These are phyloP conservation scores for Aplodontia rufa DNA, from an alignment of 2,113 vertebrate species.

Conservation along the genomic window DNA sequence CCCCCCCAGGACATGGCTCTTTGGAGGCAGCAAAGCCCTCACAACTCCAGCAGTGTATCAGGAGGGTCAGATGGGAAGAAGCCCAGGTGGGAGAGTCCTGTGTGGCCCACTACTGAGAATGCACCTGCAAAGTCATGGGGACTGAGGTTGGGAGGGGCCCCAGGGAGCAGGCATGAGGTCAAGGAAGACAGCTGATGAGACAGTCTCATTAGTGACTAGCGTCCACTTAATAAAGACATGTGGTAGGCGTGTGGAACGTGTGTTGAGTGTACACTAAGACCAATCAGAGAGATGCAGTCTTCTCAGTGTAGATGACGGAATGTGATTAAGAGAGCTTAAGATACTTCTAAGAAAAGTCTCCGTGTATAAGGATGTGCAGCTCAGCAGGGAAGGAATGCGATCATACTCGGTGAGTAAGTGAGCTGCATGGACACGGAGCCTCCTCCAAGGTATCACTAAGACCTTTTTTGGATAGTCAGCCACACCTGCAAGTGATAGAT, in stretches of 20 bases:
- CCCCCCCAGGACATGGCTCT: neutral
- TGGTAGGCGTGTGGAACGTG: neutral
- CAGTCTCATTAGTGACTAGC: neutral
- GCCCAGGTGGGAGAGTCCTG: neutral
- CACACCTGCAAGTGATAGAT: neutral
- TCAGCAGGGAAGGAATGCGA: neutral
- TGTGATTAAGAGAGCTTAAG: neutral
- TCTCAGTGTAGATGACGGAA: neutral
- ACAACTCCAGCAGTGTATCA: neutral
- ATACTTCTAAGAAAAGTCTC: neutral
- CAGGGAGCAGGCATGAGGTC: neutral
- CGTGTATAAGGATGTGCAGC: no score
- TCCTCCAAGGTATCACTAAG: neutral
- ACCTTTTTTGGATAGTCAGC: neutral
- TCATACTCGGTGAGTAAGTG: neutral
- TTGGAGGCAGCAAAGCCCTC: neutral
- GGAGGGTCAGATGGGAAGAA: neutral
- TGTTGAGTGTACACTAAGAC: neutral
- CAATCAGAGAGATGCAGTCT: neutral
- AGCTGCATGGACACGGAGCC: neutral
- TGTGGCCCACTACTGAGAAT: neutral
- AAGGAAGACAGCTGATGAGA: neutral
- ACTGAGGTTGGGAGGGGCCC: neutral
- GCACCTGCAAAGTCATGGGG: neutral
- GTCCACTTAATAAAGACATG: neutral